These are phyloP conservation scores for Harpalus rubripes DNA, from an alignment of 2,888 invertebrate genomes.

Conservation along the genomic window DNA sequence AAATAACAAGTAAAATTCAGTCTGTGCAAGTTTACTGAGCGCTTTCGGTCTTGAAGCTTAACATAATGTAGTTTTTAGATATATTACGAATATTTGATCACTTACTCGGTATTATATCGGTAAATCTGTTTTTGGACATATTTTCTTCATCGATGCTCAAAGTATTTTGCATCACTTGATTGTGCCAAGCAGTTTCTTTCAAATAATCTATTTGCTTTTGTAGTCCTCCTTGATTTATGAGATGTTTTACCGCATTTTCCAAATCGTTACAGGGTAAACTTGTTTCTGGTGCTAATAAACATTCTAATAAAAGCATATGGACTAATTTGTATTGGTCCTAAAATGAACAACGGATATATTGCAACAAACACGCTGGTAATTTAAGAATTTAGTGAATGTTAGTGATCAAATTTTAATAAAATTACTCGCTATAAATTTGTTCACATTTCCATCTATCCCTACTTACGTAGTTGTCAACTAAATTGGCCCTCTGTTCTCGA, in stretches of 20 bases:
- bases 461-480: constrained; percentile 69
- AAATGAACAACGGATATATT: background rate
- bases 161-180: constrained; percentile 70
- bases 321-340: constrained; percentile 74
- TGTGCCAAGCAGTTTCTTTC: constrained; percentile 72
- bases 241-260: constrained; percentile 68
- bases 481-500: constrained; percentile 68
- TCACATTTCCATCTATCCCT: background rate
- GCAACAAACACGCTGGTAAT: no score
- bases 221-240: constrained; percentile 69
- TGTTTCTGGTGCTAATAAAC: constrained; percentile 71
- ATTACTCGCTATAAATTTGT: no score
- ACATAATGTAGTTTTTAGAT: no score
- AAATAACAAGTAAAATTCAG: no score
- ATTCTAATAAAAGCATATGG: constrained; percentile 73
- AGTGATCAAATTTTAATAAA: no score
- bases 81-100: no score
- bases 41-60: no score
- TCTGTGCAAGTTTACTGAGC: no score
- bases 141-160: constrained; percentile 68
- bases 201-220: constrained; percentile 71
- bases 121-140: constrained; percentile 72
- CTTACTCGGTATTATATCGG: constrained; percentile 71
- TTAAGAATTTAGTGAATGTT: no score
- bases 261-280: constrained; percentile 72